A percentile compares a stretch with the other conserved stretches of the same genome.
phyloP scores from a whole-genome alignment of 2,888 invertebrate genomes.

The Drosophila austrosaltans region DNA sequence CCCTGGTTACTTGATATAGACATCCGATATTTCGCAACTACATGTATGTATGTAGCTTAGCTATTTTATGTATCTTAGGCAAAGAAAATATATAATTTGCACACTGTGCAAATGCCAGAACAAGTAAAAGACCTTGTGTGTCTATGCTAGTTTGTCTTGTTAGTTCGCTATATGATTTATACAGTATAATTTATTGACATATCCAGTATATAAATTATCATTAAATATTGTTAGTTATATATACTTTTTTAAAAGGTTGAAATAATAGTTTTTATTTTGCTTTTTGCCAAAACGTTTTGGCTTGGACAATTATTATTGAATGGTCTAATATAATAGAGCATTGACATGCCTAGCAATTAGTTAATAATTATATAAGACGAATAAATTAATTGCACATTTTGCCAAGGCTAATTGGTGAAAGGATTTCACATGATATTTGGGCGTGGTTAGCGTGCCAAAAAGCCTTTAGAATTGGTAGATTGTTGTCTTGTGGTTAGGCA shows the following conservation, averaged over 20 bases:
- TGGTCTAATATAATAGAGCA: constrained; percentile 35
- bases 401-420: constrained; percentile 55
- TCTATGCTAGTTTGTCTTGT: neutral
- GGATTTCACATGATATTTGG: constrained; percentile 57
- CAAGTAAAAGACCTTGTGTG: too few relatives aligned
- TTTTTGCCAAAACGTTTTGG: neutral
- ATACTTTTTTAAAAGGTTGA: neutral
- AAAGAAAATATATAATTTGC: too few relatives aligned
- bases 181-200: neutral
- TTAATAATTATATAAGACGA: constrained; percentile 49
- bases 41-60: neutral
- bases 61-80: neutral
- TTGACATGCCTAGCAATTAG: constrained; percentile 53
- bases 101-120: too few relatives aligned
- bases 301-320: constrained; percentile 13
- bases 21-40: neutral
- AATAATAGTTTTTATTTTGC: neutral
- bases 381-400: constrained; percentile 63
- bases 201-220: neutral
- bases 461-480: constrained; percentile 34
- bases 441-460: constrained; percentile 48
- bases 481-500: constrained; percentile 25
- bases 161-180: neutral
- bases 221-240: neutral
- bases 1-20: too few relatives aligned